Base-by-base conservation (phyloP, 2,113 vertebrate species). In the Tenrec ecaudatus region DNA sequence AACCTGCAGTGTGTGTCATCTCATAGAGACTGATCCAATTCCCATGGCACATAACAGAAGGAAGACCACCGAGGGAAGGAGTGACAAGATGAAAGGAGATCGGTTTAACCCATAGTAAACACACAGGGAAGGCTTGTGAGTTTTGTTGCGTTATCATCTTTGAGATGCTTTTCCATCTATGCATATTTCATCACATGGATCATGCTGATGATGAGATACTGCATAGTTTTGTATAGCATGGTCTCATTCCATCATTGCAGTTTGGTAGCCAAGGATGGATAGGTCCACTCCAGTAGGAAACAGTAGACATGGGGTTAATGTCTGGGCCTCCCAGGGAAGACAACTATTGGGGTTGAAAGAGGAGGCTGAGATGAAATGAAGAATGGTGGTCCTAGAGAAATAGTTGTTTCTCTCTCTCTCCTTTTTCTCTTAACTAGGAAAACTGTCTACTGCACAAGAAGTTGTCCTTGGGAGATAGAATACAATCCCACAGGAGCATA, bases 41-140 rank as follows among this genome's bases (percentile, higher is more conserved):
- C 47, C 66, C 12, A 29, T 0, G 19, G 29, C n/a, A 22, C 8
- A n/a, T 79, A 77, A 89, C 68, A 31, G 73, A 58, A 43, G 62
- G 31, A 38, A 76, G 20, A 64, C 58, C 94, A 78, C 17, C 6
- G 57, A 95, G 73, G 77, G 62, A 84, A 64, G 87, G 40, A 87
- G 77, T 64, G 88, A 58, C 12, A 57, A 68, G 43, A 76, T 75
- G 87, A 82, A 85, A 33, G 88, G 29, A 88, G 89, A 68, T 83
- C 79, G 31, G 19, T 66, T 82, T 83, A 71, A 91, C 23, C 66
- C 2, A 19, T 10, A 82, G 25, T 82, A 82, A 86, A 87, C 40
- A 17, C 6, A 47, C 22, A 87, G 43, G 53, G 60, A 82, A 20
- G 16, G 25, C 27, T 36, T 88, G 43, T 89, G 36, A 75, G 66